phyloP scores from a whole-genome alignment of 2,888 invertebrate genomes.

The Macrophya alboannulata region DNA sequence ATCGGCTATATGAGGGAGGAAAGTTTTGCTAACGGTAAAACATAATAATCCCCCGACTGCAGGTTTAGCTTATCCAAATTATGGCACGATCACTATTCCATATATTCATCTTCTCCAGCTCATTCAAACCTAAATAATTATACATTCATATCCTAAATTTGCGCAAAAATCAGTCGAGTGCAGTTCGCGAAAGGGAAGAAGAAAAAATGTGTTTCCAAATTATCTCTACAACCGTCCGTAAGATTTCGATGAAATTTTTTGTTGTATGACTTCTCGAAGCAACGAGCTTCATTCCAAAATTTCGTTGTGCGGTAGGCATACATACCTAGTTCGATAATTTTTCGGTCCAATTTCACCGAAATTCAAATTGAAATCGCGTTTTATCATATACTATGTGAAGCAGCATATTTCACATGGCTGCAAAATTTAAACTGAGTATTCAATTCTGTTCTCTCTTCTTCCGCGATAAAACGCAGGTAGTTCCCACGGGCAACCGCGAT shows the following conservation, averaged over 20 bases:
- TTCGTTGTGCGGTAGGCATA: background rate
- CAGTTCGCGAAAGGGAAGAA: background rate
- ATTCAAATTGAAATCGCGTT: background rate
- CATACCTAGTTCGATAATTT: background rate
- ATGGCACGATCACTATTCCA: background rate
- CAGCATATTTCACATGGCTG: background rate
- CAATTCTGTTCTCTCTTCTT: background rate
- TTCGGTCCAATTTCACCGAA: background rate
- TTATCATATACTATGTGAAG: no score
- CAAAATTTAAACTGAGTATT: background rate
- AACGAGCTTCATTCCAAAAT: background rate
- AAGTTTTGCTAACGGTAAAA: conserved; percentile 1
- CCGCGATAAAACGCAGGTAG: background rate
- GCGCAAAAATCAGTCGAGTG: no score
- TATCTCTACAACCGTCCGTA: background rate
- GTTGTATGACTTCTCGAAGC: no score
- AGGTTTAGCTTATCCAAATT: background rate
- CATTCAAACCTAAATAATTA: background rate
- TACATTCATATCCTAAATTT: background rate
- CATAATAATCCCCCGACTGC: background rate
- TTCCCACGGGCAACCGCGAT: conserved; percentile 59
- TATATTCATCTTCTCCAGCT: no score
- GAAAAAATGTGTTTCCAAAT: background rate
- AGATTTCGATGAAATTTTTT: background rate
- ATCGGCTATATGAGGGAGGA: background rate